Conservation (phyloP, 2,113 vertebrate genomes). For the Heterotis niloticus region DNA sequence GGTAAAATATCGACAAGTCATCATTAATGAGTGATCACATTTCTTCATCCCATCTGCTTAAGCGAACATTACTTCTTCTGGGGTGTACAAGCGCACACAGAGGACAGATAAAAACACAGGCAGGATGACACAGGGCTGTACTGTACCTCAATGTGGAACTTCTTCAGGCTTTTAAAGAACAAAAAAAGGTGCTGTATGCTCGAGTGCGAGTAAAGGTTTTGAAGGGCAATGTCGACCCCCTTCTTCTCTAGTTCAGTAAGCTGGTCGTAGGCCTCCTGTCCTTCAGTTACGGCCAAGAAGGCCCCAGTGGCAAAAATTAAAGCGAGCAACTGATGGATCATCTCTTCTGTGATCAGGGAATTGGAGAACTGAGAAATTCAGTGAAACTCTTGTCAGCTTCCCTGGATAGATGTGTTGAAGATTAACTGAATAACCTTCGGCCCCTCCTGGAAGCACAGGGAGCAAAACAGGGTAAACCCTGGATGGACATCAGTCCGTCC, state of each 20-base stretch:
- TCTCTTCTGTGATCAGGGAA: slow-evolving; percentile 23
- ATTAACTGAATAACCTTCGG: slow-evolving; percentile 4
- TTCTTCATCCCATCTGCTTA: neutral
- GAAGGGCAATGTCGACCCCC: slow-evolving; percentile 58
- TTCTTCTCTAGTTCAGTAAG: slow-evolving; percentile 50
- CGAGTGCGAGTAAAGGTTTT: slow-evolving; percentile 45
- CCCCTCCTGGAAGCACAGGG: too few relatives aligned
- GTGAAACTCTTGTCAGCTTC: neutral
- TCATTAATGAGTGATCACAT: neutral
- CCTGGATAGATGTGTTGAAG: neutral
- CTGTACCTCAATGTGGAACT: slow-evolving; percentile 53
- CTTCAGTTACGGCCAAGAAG: slow-evolving; percentile 26
- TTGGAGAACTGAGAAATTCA: neutral
- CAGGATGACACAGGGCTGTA: neutral
- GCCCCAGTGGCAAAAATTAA: slow-evolving; percentile 34
- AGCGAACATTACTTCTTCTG: neutral
- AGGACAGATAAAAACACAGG: neutral
- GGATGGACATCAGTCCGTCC: too few relatives aligned
- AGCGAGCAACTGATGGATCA: slow-evolving; percentile 44
- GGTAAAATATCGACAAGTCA: neutral
- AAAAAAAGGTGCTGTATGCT: slow-evolving; percentile 53
- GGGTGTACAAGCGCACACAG: neutral
- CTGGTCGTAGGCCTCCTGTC: slow-evolving; percentile 35
- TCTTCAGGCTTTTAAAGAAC: slow-evolving; percentile 48
- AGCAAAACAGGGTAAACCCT: too few relatives aligned